Evolutionary conservation across 2,113 vertebrate genomes (phyloP), one percentile per base, ranked within the genome.

Genomic region (Chaetura pelagica): DNA sequence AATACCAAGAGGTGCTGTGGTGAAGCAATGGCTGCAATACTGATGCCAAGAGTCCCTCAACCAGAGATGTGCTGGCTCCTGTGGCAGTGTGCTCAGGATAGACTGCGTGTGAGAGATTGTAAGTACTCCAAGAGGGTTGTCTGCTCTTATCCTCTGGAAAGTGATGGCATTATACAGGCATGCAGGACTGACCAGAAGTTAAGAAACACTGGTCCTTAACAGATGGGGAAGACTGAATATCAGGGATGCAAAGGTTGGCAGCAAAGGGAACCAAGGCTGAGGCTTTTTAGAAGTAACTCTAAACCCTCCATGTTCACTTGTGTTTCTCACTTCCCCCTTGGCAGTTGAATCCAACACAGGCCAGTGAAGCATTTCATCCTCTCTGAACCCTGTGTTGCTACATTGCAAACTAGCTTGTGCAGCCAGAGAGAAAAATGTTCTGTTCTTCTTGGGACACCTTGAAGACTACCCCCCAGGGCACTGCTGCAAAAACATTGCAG

Each of bases 131-230:
- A 0, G 14, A 86, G 22, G 16, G 42, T 42, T 92, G 55, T 38
- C 72, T 84, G 77, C 76, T 92, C 30, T 61, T 94, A 79, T n/a
- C 91, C 81, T 15, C 79, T 4, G 42, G 94, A 90, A 94, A 85
- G 74, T 93, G 93, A 94, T 86, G 59, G 76, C 12, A 68, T 79
- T 63, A 42, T 34, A 74, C 59, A 91, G 85, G 79, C 76, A 90
- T 1, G 79, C 85, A 46, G 93, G 21, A 59, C 61, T 85, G 90
- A 93, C 92, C 90, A 14, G 13, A 54, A 30, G 79, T 93, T 80
- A 90, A 90, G 92, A 96, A 91, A 93, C 85, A 34, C 94, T 88
- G 55, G 32, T 75, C 76, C 63, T 83, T 95, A 94, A 86, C 72
- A 86, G 78, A 59, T 67, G 83, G n/a, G 88, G 68, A 74, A 87